Evolutionary conservation across 2,113 vertebrate species (phyloP).

Genomic region (Notarius lentiginosus): DNA sequence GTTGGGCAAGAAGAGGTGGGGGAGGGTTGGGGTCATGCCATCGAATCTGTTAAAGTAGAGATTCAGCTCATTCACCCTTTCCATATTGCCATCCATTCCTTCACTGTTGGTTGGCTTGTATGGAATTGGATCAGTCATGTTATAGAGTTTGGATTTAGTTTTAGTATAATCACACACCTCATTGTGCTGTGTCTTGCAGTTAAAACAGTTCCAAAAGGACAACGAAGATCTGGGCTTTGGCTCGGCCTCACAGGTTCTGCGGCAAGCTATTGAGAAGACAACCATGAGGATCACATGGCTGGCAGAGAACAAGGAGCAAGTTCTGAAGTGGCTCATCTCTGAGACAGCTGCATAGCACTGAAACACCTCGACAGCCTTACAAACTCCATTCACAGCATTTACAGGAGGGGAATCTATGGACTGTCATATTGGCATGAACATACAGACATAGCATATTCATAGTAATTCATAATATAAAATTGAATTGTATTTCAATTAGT

Average conservation of each 20-base stretch:
- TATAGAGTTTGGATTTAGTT: background rate
- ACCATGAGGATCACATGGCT: conserved; percentile 87
- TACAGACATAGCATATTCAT: background rate
- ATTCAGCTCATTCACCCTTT: no score
- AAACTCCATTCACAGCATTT: background rate
- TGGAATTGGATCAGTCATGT: background rate
- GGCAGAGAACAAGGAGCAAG: conserved; percentile 69
- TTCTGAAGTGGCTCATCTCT: conserved; percentile 75
- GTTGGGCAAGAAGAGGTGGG: no score
- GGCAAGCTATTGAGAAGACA: conserved; percentile 87
- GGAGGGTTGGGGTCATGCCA: no score
- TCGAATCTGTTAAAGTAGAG: no score
- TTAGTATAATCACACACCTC: background rate
- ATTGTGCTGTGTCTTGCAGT: conserved; percentile 65
- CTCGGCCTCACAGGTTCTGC: conserved; percentile 79
- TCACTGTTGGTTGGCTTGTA: no score
- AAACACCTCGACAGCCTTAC: background rate
- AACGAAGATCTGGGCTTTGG: conserved; percentile 82
- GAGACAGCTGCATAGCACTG: conserved; percentile 25
- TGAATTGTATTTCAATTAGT: background rate
- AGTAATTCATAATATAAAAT: background rate
- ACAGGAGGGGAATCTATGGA: background rate
- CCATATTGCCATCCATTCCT: no score
- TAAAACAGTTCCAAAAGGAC: conserved; percentile 81
- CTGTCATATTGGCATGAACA: background rate